Base-by-base conservation (phyloP, 2,888 invertebrate species). In the Limnephilus marmoratus region DNA sequence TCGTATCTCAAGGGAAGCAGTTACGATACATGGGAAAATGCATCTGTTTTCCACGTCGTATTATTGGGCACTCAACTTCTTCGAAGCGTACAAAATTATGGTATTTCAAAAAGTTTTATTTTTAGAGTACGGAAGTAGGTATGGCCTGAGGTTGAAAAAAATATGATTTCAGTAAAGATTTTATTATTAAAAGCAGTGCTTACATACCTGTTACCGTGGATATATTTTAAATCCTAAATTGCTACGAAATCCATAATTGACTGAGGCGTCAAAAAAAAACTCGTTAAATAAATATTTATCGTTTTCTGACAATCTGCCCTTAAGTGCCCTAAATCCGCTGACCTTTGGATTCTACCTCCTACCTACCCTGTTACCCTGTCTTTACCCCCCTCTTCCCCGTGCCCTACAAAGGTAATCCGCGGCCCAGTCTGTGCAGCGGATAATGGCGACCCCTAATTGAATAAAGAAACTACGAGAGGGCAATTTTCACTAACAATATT, bases 371-470 rank as follows among this genome's bases (percentile, higher is more conserved):
- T 68, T 68, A n/a, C 68, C 68, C 68, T 68, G 68, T n/a, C 34
- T 29, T 29, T 31, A 34, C 85, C 41, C n/a, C 31, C 85, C 37
- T 24, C 34, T 29, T 29, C 34, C 31, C 34, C 34, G 34, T 31
- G 31, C 18, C 85, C 85, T 41, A 9, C 41, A 85, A 85, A 41
- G 41, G 41, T 68, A 68, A 68, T 68, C 68, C 68, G 24, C 34
- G 37, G 41, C 85, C 85, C 85, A 31, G 31, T 82, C 41, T 85
- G 83, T 83, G 85, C 85, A 85, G 29, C 45, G 86, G 86, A 86
- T 49, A 85, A 85, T 41, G 45, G n/a, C 86, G 45, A 86, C 86
- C 68, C 86, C 86, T 86, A 45, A 86, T 49, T 86, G 34, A 41
- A 85, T 85, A 85, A 85, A 41, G 41, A 85, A 41, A 31, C 29